A percentile compares a stretch with the other conserved stretches of the same genome.
phyloP scores from a whole-genome alignment of 2,113 vertebrate species.

The Aramus guarauna region DNA sequence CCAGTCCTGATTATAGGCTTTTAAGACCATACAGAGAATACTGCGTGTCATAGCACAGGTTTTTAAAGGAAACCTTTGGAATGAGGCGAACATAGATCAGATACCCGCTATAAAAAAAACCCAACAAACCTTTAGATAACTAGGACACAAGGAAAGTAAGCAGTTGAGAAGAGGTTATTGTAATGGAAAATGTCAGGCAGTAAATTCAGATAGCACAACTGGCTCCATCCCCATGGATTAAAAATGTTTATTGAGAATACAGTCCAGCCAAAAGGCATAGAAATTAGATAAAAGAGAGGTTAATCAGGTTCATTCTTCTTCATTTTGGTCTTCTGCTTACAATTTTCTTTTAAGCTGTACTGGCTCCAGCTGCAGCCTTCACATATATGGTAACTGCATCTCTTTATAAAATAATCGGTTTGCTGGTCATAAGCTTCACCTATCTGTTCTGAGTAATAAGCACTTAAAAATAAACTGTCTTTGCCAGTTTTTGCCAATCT shows the following conservation, averaged over 20 bases:
- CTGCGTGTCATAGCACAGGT: accelerated
- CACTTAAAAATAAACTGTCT: neutral
- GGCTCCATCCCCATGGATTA: neutral
- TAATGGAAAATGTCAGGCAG: neutral
- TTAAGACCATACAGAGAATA: neutral
- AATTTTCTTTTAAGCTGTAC: neutral
- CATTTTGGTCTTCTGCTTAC: neutral
- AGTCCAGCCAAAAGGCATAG: neutral
- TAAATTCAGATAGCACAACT: neutral
- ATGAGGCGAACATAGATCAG: neutral
- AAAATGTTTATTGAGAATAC: neutral
- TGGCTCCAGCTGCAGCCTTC: neutral
- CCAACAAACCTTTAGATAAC: neutral
- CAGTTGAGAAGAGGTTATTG: neutral
- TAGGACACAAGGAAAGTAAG: neutral
- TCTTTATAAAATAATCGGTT: neutral
- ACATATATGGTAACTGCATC: neutral
- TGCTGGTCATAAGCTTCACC: neutral
- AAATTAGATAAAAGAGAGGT: neutral
- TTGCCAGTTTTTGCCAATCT: neutral
- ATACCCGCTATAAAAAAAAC: neutral
- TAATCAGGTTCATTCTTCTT: neutral
- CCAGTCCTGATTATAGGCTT: neutral
- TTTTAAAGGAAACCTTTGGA: neutral
- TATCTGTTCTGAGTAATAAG: neutral